phyloP scores from a whole-genome alignment of 2,797 vertebrate species.

The Cyprinodon diabolis region DNA sequence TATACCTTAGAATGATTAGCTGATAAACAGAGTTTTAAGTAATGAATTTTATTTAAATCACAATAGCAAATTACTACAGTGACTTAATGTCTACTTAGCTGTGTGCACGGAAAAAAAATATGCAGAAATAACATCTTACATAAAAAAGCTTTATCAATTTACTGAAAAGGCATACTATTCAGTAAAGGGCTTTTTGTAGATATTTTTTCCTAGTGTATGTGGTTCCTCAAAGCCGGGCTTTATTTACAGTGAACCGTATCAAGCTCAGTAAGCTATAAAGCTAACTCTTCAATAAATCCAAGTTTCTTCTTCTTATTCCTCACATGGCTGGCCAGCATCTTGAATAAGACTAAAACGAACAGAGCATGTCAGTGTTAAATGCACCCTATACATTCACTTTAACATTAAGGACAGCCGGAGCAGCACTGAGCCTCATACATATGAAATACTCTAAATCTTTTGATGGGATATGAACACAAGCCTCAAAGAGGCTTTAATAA shows the following conservation, averaged over 20 bases:
- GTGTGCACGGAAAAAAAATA: too few relatives aligned
- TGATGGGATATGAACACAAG: conserved; percentile 45
- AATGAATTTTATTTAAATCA: too few relatives aligned
- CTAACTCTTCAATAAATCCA: conserved; percentile 21
- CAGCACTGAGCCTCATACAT: conserved; percentile 43
- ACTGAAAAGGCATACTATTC: too few relatives aligned
- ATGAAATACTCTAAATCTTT: conserved; percentile 59
- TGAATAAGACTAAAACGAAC: conserved; percentile 65
- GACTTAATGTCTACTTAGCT: too few relatives aligned
- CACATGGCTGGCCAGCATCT: conserved; percentile 46
- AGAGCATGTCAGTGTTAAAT: conserved; percentile 73
- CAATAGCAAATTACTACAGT: too few relatives aligned
- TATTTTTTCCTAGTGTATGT: conserved; percentile 9
- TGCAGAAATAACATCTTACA: too few relatives aligned
- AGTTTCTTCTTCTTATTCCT: not conserved
- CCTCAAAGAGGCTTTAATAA: not conserved
- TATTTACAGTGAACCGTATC: not conserved
- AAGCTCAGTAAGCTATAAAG: conserved; percentile 21
- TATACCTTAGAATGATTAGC: too few relatives aligned
- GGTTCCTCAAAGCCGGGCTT: conserved; percentile 26
- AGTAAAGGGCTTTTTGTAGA: too few relatives aligned
- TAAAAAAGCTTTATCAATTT: too few relatives aligned
- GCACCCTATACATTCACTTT: conserved; percentile 56
- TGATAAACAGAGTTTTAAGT: too few relatives aligned
- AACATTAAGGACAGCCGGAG: conserved; percentile 58